Percentiles rank a stretch among this genome's conserved stretches.
Conservation (phyloP, 2,888 invertebrate genomes). For the Tineola bisselliella region DNA sequence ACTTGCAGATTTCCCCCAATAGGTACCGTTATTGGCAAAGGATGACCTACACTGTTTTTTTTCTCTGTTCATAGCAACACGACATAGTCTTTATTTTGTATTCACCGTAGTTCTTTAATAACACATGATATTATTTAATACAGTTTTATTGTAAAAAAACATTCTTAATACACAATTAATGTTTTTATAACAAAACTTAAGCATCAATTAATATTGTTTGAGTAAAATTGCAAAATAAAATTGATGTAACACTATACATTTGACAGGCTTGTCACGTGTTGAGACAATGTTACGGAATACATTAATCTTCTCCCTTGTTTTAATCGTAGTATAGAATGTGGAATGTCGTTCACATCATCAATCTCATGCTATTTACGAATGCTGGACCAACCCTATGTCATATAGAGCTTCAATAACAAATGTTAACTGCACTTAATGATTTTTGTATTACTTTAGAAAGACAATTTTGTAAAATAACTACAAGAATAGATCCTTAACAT, state of each 20-base stretch:
- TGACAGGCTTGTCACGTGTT: conserved; percentile 10
- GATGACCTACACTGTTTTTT: conserved; percentile 48
- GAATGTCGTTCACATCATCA: conserved; percentile 34
- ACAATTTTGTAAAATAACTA: not conserved
- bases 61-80: conserved; percentile 25
- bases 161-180: no score
- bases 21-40: conserved; percentile 48
- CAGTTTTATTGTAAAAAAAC: no score
- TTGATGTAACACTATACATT: not conserved
- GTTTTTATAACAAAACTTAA: no score
- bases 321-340: conserved; percentile 28
- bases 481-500: not conserved
- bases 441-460: not conserved
- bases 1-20: conserved; percentile 33
- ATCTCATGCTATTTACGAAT: conserved; percentile 26
- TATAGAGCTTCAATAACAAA: conserved; percentile 4
- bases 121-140: no score
- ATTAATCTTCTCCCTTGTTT: conserved; percentile 44
- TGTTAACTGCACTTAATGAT: not conserved
- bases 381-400: conserved; percentile 15
- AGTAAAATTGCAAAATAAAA: not conserved
- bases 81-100: conserved; percentile 1
- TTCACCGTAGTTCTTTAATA: not conserved
- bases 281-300: conserved; percentile 14
- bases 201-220: not conserved